Base-by-base conservation (phyloP, 1,140 invertebrate species). In the Ceratina japonica region DNA sequence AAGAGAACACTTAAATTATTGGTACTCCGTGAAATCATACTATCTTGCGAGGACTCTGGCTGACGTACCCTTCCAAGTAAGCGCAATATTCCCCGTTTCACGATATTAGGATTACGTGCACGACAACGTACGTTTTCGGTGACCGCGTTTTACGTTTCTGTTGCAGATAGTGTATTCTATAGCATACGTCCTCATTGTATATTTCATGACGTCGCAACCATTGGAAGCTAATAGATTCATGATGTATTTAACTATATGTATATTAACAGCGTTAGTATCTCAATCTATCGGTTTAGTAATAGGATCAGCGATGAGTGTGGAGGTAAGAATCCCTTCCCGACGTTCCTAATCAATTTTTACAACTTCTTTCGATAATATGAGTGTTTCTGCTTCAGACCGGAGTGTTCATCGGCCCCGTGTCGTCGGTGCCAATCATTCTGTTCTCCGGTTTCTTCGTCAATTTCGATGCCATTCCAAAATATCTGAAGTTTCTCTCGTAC, bases 21-120 rank as follows among this genome's bases (percentile, higher is more conserved):
- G 98, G 98, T 99, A 99, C 91, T 98, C 98, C 20, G 93, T 98
- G 54, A 98, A 98, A 91, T 96, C 98, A 1, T 99, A 98, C 93
- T 99, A 99, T 91, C 94, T 99, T 87, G 98, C 98, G 31, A 98
- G 98, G 93, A 98, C 98, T 18, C 93, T 99, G 90, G 97, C 98
- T 15, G 98, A 99, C 91, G 94, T 99, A 92, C 98, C 98, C 73
- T 98, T 99, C 93, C 98, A 98, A 94, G 97, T 98, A 93, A 93
- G 82, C 86, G 69, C 7, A 58, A 75, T 0, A 1, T 0, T 52
- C 69, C n/a, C 18, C 3, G 12, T 27, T 22, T 52, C 58, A 15
- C 24, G 52, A 59, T 16, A 58, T 37, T 61, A 56, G 3, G 0
- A 4, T 44, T n/a, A 22, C 24, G 16, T 1, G 4, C 10, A n/a